phyloP scores from a whole-genome alignment of 1,140 invertebrate species.

The Manduca sexta region DNA sequence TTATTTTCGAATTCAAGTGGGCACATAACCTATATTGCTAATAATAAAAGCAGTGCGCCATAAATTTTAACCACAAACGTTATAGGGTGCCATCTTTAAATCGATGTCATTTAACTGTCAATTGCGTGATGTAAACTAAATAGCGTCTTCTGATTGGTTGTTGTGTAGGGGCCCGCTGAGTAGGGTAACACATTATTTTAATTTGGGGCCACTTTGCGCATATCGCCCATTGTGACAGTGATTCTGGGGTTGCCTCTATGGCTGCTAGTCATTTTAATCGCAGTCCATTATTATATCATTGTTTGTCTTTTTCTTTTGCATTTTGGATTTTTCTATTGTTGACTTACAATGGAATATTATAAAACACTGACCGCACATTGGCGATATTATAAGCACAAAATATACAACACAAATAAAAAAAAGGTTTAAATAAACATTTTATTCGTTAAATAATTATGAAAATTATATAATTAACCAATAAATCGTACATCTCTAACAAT shows the following conservation, averaged over 20 bases:
- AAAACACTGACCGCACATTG: too few relatives aligned
- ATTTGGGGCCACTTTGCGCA: conserved; percentile 57
- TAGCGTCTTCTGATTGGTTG: conserved; percentile 36
- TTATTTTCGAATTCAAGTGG: too few relatives aligned
- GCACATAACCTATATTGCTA: too few relatives aligned
- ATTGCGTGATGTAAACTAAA: conserved; percentile 27
- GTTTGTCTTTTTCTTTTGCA: not conserved
- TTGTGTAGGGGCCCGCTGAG: conserved; percentile 20
- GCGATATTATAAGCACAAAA: too few relatives aligned
- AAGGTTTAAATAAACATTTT: too few relatives aligned
- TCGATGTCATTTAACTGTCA: conserved; percentile 47
- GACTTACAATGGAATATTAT: too few relatives aligned
- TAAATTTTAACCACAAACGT: too few relatives aligned
- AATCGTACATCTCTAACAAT: conserved; percentile 7
- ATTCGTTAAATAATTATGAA: too few relatives aligned
- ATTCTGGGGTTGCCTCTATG: conserved; percentile 59
- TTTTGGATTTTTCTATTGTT: too few relatives aligned
- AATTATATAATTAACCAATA: not conserved
- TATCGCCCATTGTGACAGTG: conserved; percentile 54
- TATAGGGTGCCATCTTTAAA: conserved; percentile 60
- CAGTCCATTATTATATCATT: conserved; percentile 37
- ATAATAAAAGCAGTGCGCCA: too few relatives aligned
- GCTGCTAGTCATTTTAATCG: conserved; percentile 59
- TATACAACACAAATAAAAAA: too few relatives aligned
- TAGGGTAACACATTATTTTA: conserved; percentile 54